A percentile compares a stretch with the other conserved stretches of the same genome.
phyloP scores from a whole-genome alignment of 2,113 vertebrate species.

The Stercorarius parasiticus region DNA sequence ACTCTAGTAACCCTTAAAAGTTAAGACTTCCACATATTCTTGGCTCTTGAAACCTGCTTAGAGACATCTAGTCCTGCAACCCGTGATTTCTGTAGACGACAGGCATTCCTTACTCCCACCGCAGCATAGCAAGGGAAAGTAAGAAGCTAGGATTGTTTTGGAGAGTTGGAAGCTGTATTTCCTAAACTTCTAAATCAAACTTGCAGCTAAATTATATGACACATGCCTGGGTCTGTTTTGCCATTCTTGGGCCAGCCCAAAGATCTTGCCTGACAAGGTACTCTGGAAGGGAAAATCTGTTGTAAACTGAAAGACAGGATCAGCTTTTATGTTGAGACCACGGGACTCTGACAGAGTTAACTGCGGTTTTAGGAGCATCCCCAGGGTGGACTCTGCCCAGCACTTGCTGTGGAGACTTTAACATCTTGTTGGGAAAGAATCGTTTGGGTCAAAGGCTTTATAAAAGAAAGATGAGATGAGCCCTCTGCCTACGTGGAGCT shows the following conservation, averaged over 20 bases:
- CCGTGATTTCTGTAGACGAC: neutral
- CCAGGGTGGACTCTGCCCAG: too few relatives aligned
- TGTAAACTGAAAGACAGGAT: neutral
- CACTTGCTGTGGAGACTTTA: neutral
- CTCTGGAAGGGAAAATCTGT: neutral
- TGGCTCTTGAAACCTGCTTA: neutral
- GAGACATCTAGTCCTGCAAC: neutral
- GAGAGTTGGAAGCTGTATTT: neutral
- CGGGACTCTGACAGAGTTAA: too few relatives aligned
- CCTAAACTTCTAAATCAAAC: neutral
- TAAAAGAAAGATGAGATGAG: neutral
- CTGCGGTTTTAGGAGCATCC: neutral
- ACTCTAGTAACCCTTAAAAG: neutral
- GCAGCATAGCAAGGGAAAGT: too few relatives aligned
- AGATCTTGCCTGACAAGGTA: neutral
- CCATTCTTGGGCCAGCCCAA: neutral
- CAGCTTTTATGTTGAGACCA: neutral
- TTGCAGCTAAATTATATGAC: neutral
- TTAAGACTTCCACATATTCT: neutral
- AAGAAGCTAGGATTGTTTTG: neutral
- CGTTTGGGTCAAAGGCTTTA: neutral
- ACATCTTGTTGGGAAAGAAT: neutral
- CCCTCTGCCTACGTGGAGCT: neutral
- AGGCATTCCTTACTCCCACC: neutral
- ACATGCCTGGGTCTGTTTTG: neutral